Evolutionary conservation across 2,888 invertebrate species (phyloP), one percentile per base, ranked within the genome.

Genomic region (Ganaspis brasiliensis): DNA sequence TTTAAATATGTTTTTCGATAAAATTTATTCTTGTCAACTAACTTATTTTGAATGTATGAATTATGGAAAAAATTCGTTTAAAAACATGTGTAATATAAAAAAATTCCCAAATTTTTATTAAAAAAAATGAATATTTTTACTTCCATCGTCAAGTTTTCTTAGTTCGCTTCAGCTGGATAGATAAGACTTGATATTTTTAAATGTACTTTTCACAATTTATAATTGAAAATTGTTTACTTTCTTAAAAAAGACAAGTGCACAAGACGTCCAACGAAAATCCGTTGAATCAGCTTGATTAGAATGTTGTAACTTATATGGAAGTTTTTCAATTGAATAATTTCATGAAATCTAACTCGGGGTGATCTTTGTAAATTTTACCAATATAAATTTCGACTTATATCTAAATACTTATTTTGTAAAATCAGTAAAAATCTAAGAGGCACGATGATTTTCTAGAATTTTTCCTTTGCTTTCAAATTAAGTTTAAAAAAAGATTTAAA

Each of bases 271-370:
- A 85, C 88, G 88, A 88, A 90, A 67, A 24, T 6, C 31, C 31
- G 31, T 31, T 31, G 90, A 91, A 90, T 90, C 89, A 91, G 90
- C 89, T 91, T 91, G 91, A 91, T 91, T 91, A 91, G 91, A 91
- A 91, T 91, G 90, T 90, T 91, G 91, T 90, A n/a, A n/a, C n/a
- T 90, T 91, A 91, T 91, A 90, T 31, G 31, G 91, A 91, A 90
- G 91, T 91, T 89, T 88, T 90, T 89, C 90, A 89, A 74, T 79
- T 82, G 77, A 80, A 83, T 79, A n/a, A n/a, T n/a, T 75, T 79
- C 89, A 83, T 84, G 85, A 80, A 57, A 82, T 89, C 88, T 87
- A 79, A 86, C 88, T 87, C 88, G 88, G 84, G 88, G 88, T 86
- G 88, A 84, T 84, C 83, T 85, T 82, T 81, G 81, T 19, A 52